Percentiles rank a stretch among this genome's conserved stretches.
phyloP scores from a whole-genome alignment of 2,797 vertebrate genomes.

The Podarcis siculus region DNA sequence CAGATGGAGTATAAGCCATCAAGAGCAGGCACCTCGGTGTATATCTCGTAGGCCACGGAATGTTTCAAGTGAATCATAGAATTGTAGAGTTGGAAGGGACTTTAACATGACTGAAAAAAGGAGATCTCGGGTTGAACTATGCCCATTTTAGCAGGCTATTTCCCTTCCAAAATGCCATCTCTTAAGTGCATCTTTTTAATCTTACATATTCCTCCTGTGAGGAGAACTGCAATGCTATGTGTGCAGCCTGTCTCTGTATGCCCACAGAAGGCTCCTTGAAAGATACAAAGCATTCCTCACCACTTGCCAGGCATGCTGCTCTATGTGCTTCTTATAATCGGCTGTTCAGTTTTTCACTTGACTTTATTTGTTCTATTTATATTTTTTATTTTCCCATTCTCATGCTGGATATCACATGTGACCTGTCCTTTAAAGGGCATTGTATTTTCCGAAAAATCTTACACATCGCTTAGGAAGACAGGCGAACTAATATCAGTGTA shows the following conservation, averaged over 20 bases:
- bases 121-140: too few relatives aligned
- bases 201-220: too few relatives aligned
- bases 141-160: too few relatives aligned
- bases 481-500: too few relatives aligned
- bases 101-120: too few relatives aligned
- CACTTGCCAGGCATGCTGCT: neutral
- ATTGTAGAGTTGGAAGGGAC: too few relatives aligned
- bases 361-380: neutral
- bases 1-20: too few relatives aligned
- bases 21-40: neutral
- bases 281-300: neutral
- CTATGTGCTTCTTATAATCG: too few relatives aligned
- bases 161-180: too few relatives aligned
- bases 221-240: neutral
- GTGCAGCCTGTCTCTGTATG: neutral
- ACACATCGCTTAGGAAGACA: too few relatives aligned
- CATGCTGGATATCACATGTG: neutral
- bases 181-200: too few relatives aligned
- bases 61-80: neutral
- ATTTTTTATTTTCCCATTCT: neutral
- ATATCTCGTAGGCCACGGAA: neutral
- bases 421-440: conserved; percentile 32
- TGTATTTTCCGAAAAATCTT: conserved; percentile 18
- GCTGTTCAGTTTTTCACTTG: neutral
- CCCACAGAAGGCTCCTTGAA: neutral